Evolutionary conservation across 2,113 vertebrate genomes (phyloP).

Genomic region (Myiagra hebetior): DNA sequence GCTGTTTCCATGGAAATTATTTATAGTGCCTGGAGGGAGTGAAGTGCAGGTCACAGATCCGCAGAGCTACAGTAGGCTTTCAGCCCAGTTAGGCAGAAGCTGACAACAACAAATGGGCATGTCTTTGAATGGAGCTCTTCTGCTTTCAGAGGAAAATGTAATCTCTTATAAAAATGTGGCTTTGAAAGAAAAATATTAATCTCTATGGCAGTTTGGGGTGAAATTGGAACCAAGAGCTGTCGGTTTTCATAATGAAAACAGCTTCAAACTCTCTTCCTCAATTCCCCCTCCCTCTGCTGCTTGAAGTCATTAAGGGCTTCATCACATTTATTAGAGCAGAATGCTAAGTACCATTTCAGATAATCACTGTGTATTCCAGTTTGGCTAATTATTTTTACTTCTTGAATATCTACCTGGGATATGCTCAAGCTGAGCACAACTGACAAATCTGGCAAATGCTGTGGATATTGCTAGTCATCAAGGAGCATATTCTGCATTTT

Average conservation of each 20-base stretch:
- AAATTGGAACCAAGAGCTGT: background rate
- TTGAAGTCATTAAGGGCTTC: background rate
- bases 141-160: background rate
- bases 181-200: slow-evolving; percentile 44
- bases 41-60: slow-evolving; percentile 45
- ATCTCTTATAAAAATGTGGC: slow-evolving; percentile 28
- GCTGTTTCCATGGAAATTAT: slow-evolving; percentile 80
- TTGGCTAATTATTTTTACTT: slow-evolving; percentile 8
- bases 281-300: background rate
- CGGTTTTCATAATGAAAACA: background rate
- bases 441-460: background rate
- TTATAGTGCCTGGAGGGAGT: slow-evolving; percentile 62
- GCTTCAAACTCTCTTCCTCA: background rate
- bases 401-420: background rate
- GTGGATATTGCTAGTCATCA: background rate
- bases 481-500: background rate
- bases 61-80: slow-evolving; percentile 38
- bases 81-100: slow-evolving; percentile 40
- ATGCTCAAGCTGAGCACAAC: background rate
- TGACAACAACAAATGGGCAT: slow-evolving; percentile 44
- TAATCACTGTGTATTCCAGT: background rate
- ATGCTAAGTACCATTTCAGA: background rate
- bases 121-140: slow-evolving; percentile 23
- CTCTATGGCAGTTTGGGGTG: background rate
- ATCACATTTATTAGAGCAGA: background rate